Percentiles rank a stretch among this genome's conserved stretches.
These are phyloP conservation scores for Coccyzus lansbergi DNA, from an alignment of 2,797 vertebrate genomes.

Conservation along the genomic window DNA sequence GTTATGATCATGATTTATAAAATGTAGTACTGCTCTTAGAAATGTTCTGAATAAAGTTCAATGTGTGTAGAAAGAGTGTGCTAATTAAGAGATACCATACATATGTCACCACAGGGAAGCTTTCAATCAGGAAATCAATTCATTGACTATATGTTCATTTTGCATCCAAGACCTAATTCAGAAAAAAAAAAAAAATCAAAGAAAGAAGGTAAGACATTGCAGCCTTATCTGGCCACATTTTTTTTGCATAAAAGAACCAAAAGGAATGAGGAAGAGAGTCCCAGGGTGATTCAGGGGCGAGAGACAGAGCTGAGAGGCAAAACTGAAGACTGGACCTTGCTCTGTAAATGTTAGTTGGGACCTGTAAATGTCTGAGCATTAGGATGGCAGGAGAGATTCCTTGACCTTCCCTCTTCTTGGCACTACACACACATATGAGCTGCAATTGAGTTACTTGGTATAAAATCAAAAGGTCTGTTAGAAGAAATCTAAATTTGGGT, in stretches of 20 bases:
- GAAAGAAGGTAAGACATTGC: neutral
- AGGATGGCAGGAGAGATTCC: neutral
- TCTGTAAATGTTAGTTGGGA: neutral
- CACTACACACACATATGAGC: neutral
- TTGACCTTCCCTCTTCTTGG: neutral
- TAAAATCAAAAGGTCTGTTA: constrained; percentile 6
- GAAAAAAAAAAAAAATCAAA: neutral
- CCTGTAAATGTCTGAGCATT: neutral
- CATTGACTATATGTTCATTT: neutral
- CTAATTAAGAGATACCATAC: neutral
- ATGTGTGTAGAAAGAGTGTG: neutral
- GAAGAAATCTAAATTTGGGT: constrained; percentile 1
- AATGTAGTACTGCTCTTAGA: neutral
- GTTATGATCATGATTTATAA: constrained; percentile 14
- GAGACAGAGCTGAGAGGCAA: neutral
- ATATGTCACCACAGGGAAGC: neutral
- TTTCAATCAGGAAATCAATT: neutral
- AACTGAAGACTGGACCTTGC: neutral
- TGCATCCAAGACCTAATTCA: neutral
- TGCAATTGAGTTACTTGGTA: neutral
- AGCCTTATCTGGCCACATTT: constrained; percentile 15
- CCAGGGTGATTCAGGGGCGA: fast-evolving
- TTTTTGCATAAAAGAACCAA: neutral
- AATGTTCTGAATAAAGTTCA: constrained; percentile 23
- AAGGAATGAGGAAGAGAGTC: constrained; percentile 1